Evolutionary conservation across 2,888 invertebrate species (phyloP), one percentile per base, ranked within the genome.

Genomic region (Leptothorax acervorum): DNA sequence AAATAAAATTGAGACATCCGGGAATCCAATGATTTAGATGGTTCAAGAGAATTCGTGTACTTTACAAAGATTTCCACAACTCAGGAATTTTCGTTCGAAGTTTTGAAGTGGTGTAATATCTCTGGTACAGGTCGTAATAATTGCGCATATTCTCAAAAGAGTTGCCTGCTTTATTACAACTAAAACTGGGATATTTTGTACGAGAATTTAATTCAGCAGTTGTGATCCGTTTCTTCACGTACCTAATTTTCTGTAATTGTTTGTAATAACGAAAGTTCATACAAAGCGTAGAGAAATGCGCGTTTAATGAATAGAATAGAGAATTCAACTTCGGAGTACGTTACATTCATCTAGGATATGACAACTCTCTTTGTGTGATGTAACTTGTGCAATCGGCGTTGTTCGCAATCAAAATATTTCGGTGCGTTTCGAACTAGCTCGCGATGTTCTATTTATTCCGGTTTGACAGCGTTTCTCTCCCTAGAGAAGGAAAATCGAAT

Each of bases 381-480:
- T 45, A 55, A 39, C 48, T 39, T 48, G 53, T 12, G n/a, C 18
- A 66, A 55, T 78, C 42, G 28, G 18, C n/a, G 15, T 15, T n/a
- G 12, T 31, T 42, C n/a, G 31, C 57, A 55, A 39, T 76, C 42
- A 31, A 78, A 45, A 23, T 78, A 57, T 55, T 76, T 78, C 55
- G 55, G 9, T 78, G 31, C 45, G 15, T 31, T 11, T 57, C 45
- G 70, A n/a, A 15, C 15, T 18, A 55, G 31, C n/a, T 78, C 42
- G 55, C 35, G 42, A 42, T 11, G 55, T 78, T 78, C 55, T 55
- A n/a, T 68, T 57, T 57, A 70, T 70, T 45, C 15, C 42, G 66
- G 28, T 31, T 65, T 28, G 66, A 53, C 55, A 28, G 48, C 35
- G 35, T 66, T 66, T 78, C 42, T 53, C 35, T 11, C 12, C 15